Evolutionary conservation across 2,888 invertebrate species (phyloP).

Genomic region (Emesis russula): DNA sequence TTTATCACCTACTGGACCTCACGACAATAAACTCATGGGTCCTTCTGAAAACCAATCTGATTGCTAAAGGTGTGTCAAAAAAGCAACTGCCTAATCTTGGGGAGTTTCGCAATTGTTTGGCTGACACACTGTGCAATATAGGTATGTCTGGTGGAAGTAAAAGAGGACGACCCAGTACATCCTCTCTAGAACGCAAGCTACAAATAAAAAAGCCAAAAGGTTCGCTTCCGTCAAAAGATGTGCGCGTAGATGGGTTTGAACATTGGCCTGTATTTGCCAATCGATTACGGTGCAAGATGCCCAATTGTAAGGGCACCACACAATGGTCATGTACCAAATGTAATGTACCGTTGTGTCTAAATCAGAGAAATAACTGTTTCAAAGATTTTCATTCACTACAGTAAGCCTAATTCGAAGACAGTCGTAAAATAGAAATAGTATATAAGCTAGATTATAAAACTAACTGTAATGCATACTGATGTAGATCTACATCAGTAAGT

Average conservation of each 20-base stretch:
- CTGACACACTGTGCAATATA: conserved; percentile 59
- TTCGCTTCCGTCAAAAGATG: conserved; percentile 86
- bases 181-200: conserved; percentile 79
- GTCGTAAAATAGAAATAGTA: conserved; percentile 54
- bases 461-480: not conserved
- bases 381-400: conserved; percentile 79
- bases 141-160: conserved; percentile 59
- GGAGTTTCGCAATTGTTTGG: conserved; percentile 58
- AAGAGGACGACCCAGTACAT: conserved; percentile 80
- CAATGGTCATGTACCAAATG: conserved; percentile 86
- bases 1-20: conserved; percentile 72
- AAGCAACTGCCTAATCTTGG: conserved; percentile 64
- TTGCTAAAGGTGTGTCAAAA: conserved; percentile 57
- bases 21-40: conserved; percentile 69
- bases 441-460: not conserved
- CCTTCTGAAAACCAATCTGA: conserved; percentile 58
- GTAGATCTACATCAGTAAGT: not conserved
- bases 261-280: conserved; percentile 88
- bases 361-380: conserved; percentile 82
- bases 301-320: conserved; percentile 84
- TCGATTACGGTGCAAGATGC: no score
- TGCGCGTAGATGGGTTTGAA: conserved; percentile 87
- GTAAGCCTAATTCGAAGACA: conserved; percentile 77
- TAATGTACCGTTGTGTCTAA: conserved; percentile 80
- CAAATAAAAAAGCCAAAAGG: conserved; percentile 85